Evolutionary conservation across 2,888 invertebrate species (phyloP).

Genomic region (Erannis defoliaria): DNA sequence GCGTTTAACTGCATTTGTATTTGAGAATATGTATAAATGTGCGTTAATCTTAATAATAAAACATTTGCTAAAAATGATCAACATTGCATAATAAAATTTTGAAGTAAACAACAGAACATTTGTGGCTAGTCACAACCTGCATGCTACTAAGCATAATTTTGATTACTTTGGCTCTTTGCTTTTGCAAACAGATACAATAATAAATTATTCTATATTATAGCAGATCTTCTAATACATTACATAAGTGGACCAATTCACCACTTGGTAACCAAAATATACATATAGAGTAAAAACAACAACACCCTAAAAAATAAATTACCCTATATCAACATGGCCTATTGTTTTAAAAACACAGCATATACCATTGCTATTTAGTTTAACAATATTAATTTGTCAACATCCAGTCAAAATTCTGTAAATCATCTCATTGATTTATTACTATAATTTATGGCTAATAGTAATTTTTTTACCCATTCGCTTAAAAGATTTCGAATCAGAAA

Average conservation of each 20-base stretch:
- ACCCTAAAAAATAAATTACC: constrained; percentile 45
- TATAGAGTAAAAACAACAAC: constrained; percentile 52
- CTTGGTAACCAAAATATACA: constrained; percentile 52
- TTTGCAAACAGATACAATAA: constrained; percentile 48
- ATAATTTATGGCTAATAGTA: background rate
- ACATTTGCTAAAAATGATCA: constrained; percentile 57
- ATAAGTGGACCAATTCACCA: constrained; percentile 50
- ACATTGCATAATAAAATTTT: constrained; percentile 77
- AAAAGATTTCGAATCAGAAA: too few species aligned
- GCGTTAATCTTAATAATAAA: constrained; percentile 48
- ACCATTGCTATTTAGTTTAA: constrained; percentile 4
- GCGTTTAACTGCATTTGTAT: constrained; percentile 44
- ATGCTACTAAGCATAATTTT: constrained; percentile 61
- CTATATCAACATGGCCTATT: constrained; percentile 44
- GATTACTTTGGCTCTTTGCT: constrained; percentile 73
- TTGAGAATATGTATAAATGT: constrained; percentile 53
- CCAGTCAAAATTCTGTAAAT: constrained; percentile 2
- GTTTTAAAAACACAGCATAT: constrained; percentile 22
- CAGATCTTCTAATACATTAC: constrained; percentile 53
- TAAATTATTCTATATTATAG: constrained; percentile 41
- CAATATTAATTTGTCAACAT: too few species aligned
- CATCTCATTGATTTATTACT: background rate
- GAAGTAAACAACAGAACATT: constrained; percentile 75
- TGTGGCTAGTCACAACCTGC: constrained; percentile 73
- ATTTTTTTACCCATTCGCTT: too few species aligned